Conservation (phyloP, 1,140 invertebrate genomes). For the Cherax destructor region DNA sequence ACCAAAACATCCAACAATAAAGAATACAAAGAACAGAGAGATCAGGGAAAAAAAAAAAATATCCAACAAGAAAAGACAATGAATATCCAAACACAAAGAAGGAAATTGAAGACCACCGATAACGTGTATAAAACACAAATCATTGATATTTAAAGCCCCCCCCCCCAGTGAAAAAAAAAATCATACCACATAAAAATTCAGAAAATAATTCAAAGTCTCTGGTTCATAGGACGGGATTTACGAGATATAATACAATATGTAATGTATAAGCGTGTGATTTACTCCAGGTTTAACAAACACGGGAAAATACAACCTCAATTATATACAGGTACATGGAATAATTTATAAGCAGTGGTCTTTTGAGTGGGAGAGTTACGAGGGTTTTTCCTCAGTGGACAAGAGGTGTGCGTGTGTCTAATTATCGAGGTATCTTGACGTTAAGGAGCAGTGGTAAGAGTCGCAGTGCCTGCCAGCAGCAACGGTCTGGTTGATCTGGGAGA, state of each 20-base stretch:
- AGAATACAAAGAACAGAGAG: background rate
- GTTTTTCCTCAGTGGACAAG: background rate
- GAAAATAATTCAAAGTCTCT: background rate
- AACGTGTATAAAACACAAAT: background rate
- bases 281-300: constrained; percentile 12
- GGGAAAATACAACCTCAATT: constrained; percentile 31
- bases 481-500: no score
- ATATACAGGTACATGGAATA: constrained; percentile 16
- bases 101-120: background rate
- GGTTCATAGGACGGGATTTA: background rate
- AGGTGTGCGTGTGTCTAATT: background rate
- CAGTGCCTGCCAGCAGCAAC: no score
- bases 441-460: no score
- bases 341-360: constrained; percentile 3
- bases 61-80: constrained; percentile 16
- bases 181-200: background rate
- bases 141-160: no score
- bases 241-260: background rate
- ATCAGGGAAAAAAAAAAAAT: background rate
- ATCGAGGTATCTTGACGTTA: background rate
- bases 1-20: no score
- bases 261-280: constrained; percentile 16
- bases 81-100: background rate
- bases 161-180: background rate
- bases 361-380: background rate